Evolutionary conservation across 2,888 invertebrate species (phyloP).

Genomic region (Aphrophora alni): DNA sequence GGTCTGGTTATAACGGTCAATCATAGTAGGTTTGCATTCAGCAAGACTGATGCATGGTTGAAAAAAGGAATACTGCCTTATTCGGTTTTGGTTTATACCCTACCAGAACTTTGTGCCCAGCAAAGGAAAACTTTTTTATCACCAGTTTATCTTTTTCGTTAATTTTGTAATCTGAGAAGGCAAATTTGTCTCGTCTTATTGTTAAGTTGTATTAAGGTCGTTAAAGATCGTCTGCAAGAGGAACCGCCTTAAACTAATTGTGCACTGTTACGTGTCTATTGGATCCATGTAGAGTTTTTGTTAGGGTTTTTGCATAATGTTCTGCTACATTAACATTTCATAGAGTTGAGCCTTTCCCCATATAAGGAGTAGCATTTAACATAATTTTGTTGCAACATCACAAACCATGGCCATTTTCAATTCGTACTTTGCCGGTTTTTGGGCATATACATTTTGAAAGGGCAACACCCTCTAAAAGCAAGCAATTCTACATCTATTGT

Average conservation of each 20-base stretch:
- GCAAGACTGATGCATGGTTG: background rate
- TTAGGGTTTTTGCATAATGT: background rate
- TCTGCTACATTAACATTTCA: too few relatives aligned
- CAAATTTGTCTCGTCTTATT: background rate
- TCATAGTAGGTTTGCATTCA: background rate
- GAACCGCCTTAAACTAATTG: background rate
- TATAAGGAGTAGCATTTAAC: conserved; percentile 16
- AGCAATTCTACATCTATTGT: conserved; percentile 11
- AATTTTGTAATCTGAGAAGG: background rate
- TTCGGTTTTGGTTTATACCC: background rate
- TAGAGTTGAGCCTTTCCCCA: background rate
- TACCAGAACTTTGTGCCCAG: too few relatives aligned
- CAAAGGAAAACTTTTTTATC: background rate
- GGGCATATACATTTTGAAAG: conserved; percentile 16
- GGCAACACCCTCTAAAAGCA: conserved; percentile 15
- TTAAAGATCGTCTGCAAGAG: background rate
- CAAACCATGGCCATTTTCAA: conserved; percentile 17
- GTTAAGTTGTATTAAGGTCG: background rate
- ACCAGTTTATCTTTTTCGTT: background rate
- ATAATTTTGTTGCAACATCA: background rate
- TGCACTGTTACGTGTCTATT: conserved; percentile 7
- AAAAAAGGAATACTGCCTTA: conserved; percentile 10
- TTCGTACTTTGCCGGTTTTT: conserved; percentile 16
- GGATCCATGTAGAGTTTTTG: background rate
- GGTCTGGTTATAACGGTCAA: background rate